These are phyloP conservation scores for Notodonta dromedarius DNA, from an alignment of 2,888 invertebrate species.

Conservation along the genomic window DNA sequence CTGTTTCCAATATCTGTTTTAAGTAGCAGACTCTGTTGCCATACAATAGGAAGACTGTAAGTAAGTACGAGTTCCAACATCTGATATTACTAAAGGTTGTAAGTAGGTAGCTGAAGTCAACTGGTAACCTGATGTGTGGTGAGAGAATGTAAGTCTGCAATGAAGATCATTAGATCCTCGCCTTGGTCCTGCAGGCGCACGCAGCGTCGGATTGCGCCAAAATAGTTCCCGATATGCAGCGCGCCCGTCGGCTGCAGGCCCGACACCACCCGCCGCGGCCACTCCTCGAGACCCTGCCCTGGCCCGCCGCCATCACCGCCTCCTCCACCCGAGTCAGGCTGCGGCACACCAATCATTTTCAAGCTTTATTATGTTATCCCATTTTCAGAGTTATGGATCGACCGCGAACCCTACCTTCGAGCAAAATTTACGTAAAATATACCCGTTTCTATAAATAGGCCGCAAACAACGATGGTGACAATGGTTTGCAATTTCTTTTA, in stretches of 20 bases:
- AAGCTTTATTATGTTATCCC: background rate
- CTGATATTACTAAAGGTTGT: too few species aligned
- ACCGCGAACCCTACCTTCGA: slow-evolving; percentile 10
- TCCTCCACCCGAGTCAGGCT: background rate
- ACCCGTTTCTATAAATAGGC: background rate
- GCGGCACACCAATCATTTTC: background rate
- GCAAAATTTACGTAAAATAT: slow-evolving; percentile 1
- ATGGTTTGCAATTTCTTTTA: slow-evolving; percentile 8
- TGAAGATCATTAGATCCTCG: slow-evolving; percentile 89
- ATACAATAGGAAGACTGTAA: too few species aligned
- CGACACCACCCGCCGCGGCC: slow-evolving; percentile 90
- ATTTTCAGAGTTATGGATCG: background rate
- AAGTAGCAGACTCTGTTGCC: too few species aligned
- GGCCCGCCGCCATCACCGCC: slow-evolving; percentile 7
- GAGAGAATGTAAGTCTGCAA: slow-evolving; percentile 97
- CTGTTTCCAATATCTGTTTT: too few species aligned
- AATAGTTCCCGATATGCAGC: slow-evolving; percentile 98
- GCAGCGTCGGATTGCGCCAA: slow-evolving; percentile 96
- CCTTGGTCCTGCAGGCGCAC: slow-evolving; percentile 89
- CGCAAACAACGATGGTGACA: slow-evolving; percentile 10
- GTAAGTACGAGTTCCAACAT: too few species aligned
- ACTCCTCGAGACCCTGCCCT: slow-evolving; percentile 37
- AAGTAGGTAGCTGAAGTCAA: background rate
- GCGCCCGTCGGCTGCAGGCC: slow-evolving; percentile 98
- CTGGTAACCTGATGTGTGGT: slow-evolving; percentile 90